Base-by-base conservation (phyloP, 2,113 vertebrate genomes). In the Falco punctatus region DNA sequence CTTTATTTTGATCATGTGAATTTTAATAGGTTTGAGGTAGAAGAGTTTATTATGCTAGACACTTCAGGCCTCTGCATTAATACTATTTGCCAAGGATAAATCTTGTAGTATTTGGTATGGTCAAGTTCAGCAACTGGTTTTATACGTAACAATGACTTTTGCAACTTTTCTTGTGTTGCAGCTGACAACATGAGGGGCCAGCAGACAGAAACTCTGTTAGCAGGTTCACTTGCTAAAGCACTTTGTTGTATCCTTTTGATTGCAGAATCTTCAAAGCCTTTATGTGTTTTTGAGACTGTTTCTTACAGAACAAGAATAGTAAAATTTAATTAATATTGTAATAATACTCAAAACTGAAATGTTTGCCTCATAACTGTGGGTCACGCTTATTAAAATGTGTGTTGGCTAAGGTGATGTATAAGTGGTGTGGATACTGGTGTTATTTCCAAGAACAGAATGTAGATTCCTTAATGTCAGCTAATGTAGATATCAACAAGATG, bases 171-270 rank as follows among this genome's bases (percentile, higher is more conserved):
- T 96, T 72, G 73, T 26, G 55, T 97, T 98, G 54, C 92, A 99
- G 99, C 98, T 96, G 99, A 99, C 91, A 97, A 99, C 91, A 97
- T 99, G 86, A 98, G 93, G 44, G 99, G 99, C 42, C 98, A 99
- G 55, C 99, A 99, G 48, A 99, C 99, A 3, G 99, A 99, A 80
- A 99, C 99, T 10, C 80, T 99, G 71, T 87, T 99, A 96, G 99
- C 99, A 9, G 99, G 99, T 82, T 99, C 99, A 15, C 98, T 99
- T 9, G 98, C 99, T 94, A 99, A 99, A 98, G 99, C 99, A n/a
- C 99, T 99, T 16, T 99, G 99, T 95, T 99, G 99, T 99, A 99
- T 99, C 99, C 99, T 99, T 98, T 70, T 44, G 19, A 38, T 81
- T 26, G 15, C 3, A 10, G 38, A 21, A 6, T 66, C 24, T 32